A percentile compares a stretch with the other conserved stretches of the same genome.
phyloP scores from a whole-genome alignment of 1,140 invertebrate species.

The Caenorhabditis remanei region DNA sequence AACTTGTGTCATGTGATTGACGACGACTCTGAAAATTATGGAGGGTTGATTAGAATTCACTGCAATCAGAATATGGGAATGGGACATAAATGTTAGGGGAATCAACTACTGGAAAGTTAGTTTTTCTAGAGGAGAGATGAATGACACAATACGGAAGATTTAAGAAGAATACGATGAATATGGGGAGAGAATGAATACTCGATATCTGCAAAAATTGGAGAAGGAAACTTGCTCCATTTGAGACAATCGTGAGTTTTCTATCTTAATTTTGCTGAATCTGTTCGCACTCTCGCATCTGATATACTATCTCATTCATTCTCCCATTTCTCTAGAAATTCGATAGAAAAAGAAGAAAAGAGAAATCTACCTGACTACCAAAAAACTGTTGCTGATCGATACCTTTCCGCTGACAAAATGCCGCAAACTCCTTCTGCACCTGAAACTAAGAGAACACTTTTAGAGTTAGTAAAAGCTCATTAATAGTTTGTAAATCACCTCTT shows the following conservation, averaged over 20 bases:
- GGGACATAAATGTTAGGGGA: neutral
- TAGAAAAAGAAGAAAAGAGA: neutral
- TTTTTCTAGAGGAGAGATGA: neutral
- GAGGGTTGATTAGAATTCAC: neutral
- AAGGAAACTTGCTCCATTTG: too few relatives aligned
- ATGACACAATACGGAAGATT: neutral
- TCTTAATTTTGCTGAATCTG: neutral
- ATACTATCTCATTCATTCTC: too few relatives aligned
- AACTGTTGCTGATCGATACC: slow-evolving; percentile 48
- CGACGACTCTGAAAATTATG: slow-evolving; percentile 36
- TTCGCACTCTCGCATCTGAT: neutral
- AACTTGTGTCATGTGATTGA: slow-evolving; percentile 38
- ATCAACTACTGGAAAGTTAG: slow-evolving; percentile 34
- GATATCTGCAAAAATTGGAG: too few relatives aligned
- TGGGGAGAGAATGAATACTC: neutral
- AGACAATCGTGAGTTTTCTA: too few relatives aligned
- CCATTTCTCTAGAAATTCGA: neutral
- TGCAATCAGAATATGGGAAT: neutral
- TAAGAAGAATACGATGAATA: neutral
- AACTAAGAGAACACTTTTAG: slow-evolving; percentile 4
- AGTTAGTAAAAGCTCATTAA: neutral
- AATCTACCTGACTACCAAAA: slow-evolving; percentile 31
- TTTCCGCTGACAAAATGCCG: slow-evolving; percentile 36
- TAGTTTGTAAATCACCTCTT: slow-evolving; percentile 35
- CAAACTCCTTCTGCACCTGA: slow-evolving; percentile 59